Evolutionary conservation across 2,888 invertebrate species (phyloP).

Genomic region (Drosophila mercatorum): DNA sequence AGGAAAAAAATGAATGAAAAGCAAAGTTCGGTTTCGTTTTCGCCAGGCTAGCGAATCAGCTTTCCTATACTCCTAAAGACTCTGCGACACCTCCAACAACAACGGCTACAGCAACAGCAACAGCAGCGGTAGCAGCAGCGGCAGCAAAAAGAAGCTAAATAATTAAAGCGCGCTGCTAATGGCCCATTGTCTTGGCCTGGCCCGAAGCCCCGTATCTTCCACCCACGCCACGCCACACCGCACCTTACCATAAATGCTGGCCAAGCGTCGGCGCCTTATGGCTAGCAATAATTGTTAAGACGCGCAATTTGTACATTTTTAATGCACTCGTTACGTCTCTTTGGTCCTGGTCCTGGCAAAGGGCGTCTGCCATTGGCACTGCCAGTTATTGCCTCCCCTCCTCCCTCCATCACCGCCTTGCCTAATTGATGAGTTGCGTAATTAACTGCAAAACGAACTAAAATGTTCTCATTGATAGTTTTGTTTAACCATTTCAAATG

Average conservation of each 20-base stretch:
- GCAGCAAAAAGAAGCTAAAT: constrained; percentile 57
- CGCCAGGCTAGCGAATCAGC: constrained; percentile 43
- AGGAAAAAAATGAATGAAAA: constrained; percentile 34
- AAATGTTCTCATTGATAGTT: constrained; percentile 62
- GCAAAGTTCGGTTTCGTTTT: constrained; percentile 71
- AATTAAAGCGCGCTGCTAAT: constrained; percentile 78
- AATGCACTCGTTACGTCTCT: constrained; percentile 60
- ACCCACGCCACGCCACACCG: constrained; percentile 20
- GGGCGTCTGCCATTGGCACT: background rate
- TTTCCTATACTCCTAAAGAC: constrained; percentile 36
- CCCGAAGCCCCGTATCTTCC: background rate
- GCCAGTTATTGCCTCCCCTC: background rate
- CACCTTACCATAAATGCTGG: constrained; percentile 59
- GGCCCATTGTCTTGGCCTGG: constrained; percentile 73
- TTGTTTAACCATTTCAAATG: constrained; percentile 49
- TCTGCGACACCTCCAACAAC: constrained; percentile 41
- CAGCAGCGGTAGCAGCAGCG: background rate
- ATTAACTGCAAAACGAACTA: constrained; percentile 80
- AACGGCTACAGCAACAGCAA: background rate
- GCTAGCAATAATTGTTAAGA: constrained; percentile 78
- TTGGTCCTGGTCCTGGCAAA: constrained; percentile 6
- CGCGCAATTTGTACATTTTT: constrained; percentile 80
- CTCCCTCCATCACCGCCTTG: constrained; percentile 1
- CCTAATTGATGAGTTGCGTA: constrained; percentile 82
- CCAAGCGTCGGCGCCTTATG: constrained; percentile 60